Base-by-base conservation (phyloP, 2,797 vertebrate species). In the Oreochromis mossambicus region DNA sequence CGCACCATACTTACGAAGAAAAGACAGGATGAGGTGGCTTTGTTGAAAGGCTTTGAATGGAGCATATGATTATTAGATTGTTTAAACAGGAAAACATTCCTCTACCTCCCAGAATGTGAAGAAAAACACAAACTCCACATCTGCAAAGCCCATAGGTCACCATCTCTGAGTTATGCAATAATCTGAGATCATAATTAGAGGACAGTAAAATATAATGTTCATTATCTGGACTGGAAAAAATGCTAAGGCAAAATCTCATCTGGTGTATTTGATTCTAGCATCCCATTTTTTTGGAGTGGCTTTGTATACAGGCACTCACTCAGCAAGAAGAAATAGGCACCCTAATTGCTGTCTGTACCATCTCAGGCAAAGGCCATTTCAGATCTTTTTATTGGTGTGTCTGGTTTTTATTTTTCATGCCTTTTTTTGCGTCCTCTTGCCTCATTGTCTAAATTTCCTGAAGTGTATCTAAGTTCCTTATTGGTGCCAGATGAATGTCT, bases 171-270 rank as follows among this genome's bases (percentile, higher is more conserved):
- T 95, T 95, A 95, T 81, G 90, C 90, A 95, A 95, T 88, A 83
- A 89, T 91, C 86, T 92, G 92, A 92, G 86, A 89, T 94, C 89
- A 91, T 94, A 94, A 94, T 95, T 95, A 91, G 92, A 87, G 90
- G 78, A 95, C 95, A 95, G 92, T 93, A 91, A 86, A 86, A 94
- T 94, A 94, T 95, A 96, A 94, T 95, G 89, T 91, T 93, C 81
- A 94, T 95, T 92, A 95, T 96, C 89, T 94, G 93, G 91, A 92
- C 91, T 95, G 94, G 93, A 95, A 96, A 95, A 95, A 95, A 91
- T 34, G 86, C 85, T 83, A 91, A 93, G 88, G 92, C 85, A 92
- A 93, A 92, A 94, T 82, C 83, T 92, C 50, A 56, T 93, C 86
- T 90, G 86, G 89, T 87, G 86, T 92, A 58, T 93, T 90, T 63